Conservation (phyloP, 2,113 vertebrate genomes). For the Electrona antarctica region DNA sequence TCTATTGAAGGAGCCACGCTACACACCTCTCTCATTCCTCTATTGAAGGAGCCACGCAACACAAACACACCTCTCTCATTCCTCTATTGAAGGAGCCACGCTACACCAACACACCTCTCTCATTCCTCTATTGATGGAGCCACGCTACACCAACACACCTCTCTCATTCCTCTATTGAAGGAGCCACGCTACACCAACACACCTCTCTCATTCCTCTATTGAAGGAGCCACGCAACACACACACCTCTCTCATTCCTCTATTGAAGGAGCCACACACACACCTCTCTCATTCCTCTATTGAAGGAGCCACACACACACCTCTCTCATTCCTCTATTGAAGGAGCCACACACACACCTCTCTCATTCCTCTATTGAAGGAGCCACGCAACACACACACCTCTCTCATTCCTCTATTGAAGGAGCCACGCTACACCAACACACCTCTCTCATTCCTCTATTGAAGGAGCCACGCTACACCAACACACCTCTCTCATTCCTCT, state of each 20-base stretch:
- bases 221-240: conserved; percentile 55
- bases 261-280: conserved; percentile 56
- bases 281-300: conserved; percentile 59
- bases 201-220: conserved; percentile 58
- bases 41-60: conserved; percentile 57
- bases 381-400: conserved; percentile 49
- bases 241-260: conserved; percentile 52
- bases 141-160: conserved; percentile 54
- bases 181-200: conserved; percentile 53
- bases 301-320: conserved; percentile 51
- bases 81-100: conserved; percentile 56
- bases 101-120: conserved; percentile 60
- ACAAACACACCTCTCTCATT: conserved; percentile 61
- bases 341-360: conserved; percentile 41
- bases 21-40: conserved; percentile 55
- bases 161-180: conserved; percentile 67
- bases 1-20: conserved; percentile 57
- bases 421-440: conserved; percentile 53
- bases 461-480: conserved; percentile 58
- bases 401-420: conserved; percentile 66
- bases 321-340: conserved; percentile 67
- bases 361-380: conserved; percentile 63
- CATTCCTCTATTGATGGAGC: conserved; percentile 61
- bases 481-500: conserved; percentile 51
- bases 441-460: conserved; percentile 59